A percentile compares a stretch with the other conserved stretches of the same genome.
Evolutionary conservation across 2,888 invertebrate species (phyloP).

Genomic region (Tribolium freemani): DNA sequence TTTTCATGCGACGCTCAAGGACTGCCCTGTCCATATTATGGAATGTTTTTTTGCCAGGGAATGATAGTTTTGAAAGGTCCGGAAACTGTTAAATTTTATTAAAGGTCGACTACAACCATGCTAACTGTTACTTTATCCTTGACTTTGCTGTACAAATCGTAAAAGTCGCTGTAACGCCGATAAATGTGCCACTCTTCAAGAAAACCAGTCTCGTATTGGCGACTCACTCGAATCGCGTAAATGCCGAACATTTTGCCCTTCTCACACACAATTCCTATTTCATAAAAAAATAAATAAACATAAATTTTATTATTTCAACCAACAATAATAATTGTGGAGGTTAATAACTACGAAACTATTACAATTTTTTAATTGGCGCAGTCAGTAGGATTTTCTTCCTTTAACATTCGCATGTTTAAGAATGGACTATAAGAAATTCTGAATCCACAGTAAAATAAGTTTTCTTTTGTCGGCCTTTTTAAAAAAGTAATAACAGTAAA

Average conservation of each 20-base stretch:
- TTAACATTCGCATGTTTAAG: no score
- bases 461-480: no score
- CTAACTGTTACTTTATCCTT: constrained; percentile 75
- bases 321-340: no score
- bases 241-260: constrained; percentile 90
- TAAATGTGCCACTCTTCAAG: constrained; percentile 92
- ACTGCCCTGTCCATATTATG: constrained; percentile 91
- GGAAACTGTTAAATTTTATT: constrained; percentile 75
- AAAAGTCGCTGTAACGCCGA: constrained; percentile 93
- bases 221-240: constrained; percentile 86
- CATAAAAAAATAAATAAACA: not conserved
- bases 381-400: no score
- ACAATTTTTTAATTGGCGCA: no score
- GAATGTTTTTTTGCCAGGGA: constrained; percentile 94
- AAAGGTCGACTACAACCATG: not conserved
- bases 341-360: no score
- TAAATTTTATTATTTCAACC: not conserved
- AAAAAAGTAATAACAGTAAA: no score
- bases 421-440: no score
- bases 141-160: constrained; percentile 87
- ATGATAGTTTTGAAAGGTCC: constrained; percentile 81
- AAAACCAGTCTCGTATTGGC: constrained; percentile 76
- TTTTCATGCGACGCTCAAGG: constrained; percentile 85
- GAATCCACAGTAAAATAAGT: no score
- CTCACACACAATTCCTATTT: constrained; percentile 82